These are phyloP conservation scores for Lacerta viridis DNA, from an alignment of 2,797 vertebrate species.

Conservation along the genomic window DNA sequence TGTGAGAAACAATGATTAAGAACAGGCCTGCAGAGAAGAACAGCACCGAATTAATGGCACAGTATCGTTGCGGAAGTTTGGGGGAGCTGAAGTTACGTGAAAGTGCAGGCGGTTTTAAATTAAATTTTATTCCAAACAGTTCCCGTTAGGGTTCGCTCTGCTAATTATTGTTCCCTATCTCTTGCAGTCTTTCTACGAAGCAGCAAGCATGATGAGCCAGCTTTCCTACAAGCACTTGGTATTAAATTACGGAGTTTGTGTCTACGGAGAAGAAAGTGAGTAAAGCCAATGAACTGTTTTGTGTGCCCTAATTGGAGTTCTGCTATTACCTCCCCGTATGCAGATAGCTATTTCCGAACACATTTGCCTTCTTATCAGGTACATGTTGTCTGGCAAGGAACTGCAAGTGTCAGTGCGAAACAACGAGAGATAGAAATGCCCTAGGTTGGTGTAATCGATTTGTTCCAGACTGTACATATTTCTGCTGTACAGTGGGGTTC, in stretches of 20 bases:
- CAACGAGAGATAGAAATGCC: not conserved
- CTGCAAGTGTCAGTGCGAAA: not conserved
- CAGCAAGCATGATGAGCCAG: conserved; percentile 99
- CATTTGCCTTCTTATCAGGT: not conserved
- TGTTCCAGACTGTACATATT: not conserved
- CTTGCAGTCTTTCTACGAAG: conserved; percentile 95
- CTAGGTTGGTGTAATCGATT: too few relatives aligned
- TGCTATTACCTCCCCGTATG: not conserved
- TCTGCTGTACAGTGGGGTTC: too few relatives aligned
- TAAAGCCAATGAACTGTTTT: conserved; percentile 60
- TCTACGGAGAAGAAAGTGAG: conserved; percentile 97
- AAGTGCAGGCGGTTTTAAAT: not conserved
- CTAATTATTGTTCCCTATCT: conserved; percentile 45
- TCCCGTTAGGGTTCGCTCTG: conserved; percentile 31
- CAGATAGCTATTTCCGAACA: conserved; percentile 48
- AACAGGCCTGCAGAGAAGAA: not conserved
- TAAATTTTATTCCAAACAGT: conserved; percentile 4
- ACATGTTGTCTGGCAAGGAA: not conserved
- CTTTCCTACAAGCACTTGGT: conserved; percentile 96
- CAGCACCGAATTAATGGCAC: not conserved
- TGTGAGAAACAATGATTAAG: not conserved
- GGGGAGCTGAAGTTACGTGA: not conserved
- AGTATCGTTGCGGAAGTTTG: not conserved
- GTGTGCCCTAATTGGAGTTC: not conserved
- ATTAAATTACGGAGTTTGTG: conserved; percentile 95